phyloP scores from a whole-genome alignment of 2,797 vertebrate genomes.

The Miichthys miiuy region DNA sequence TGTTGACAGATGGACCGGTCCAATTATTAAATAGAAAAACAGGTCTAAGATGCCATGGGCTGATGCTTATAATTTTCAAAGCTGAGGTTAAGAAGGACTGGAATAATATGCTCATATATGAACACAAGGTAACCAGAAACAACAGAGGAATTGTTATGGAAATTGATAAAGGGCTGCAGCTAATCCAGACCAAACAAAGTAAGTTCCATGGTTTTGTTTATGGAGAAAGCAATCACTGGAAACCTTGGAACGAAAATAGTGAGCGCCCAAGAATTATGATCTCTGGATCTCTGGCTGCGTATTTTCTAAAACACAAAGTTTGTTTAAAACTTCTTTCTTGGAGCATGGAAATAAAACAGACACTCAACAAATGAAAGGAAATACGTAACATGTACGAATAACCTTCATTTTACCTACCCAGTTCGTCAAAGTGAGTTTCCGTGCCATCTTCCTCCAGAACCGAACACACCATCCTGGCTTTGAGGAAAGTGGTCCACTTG shows the following conservation, averaged over 20 bases:
- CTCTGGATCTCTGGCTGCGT: background rate
- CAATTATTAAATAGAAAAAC: conserved; percentile 30
- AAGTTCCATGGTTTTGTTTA: conserved; percentile 35
- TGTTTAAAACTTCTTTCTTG: conserved; percentile 31
- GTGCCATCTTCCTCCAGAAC: conserved; percentile 97
- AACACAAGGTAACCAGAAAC: conserved; percentile 45
- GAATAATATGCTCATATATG: conserved; percentile 24
- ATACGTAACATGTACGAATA: background rate
- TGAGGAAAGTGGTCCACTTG: conserved; percentile 98
- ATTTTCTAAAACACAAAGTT: conserved; percentile 23
- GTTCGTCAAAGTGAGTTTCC: conserved; percentile 96
- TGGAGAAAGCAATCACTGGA: conserved; percentile 50
- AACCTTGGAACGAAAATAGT: conserved; percentile 40
- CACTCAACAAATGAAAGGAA: background rate
- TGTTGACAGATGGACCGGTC: conserved; percentile 38
- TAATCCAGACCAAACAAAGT: conserved; percentile 67
- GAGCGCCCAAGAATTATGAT: conserved; percentile 19
- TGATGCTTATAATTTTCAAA: conserved; percentile 21
- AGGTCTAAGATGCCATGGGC: background rate
- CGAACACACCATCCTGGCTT: conserved; percentile 96
- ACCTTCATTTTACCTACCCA: conserved; percentile 84
- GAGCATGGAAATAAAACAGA: background rate
- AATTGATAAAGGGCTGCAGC: conserved; percentile 10
- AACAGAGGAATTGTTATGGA: conserved; percentile 54
- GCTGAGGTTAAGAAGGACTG: background rate